phyloP scores from a whole-genome alignment of 2,888 invertebrate genomes.

The Spialia ferax region DNA sequence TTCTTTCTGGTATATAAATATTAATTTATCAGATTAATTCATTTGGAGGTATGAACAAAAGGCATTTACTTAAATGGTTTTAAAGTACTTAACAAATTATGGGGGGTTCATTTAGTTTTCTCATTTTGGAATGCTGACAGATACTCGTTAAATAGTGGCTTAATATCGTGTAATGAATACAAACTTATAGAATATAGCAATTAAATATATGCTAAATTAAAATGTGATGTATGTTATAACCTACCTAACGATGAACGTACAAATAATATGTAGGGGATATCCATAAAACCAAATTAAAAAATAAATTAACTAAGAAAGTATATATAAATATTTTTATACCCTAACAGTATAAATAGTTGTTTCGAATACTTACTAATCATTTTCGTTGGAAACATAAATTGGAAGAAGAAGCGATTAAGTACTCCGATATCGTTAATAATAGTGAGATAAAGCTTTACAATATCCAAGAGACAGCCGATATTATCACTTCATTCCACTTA shows the following conservation, averaged over 20 bases:
- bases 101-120: slow-evolving; percentile 37
- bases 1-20: slow-evolving; percentile 20
- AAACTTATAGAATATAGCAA: slow-evolving; percentile 60
- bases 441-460: slow-evolving; percentile 73
- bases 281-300: slow-evolving; percentile 66
- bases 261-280: slow-evolving; percentile 76
- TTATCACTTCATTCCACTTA: slow-evolving; percentile 72
- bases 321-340: slow-evolving; percentile 80
- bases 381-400: slow-evolving; percentile 56
- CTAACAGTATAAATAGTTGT: slow-evolving; percentile 69
- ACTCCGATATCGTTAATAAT: slow-evolving; percentile 58
- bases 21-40: slow-evolving; percentile 32
- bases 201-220: slow-evolving; percentile 66
- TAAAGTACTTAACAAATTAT: slow-evolving; percentile 61
- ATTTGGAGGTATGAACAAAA: slow-evolving; percentile 42
- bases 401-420: slow-evolving; percentile 43
- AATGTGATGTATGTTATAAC: slow-evolving; percentile 72
- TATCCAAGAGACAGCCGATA: slow-evolving; percentile 63
- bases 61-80: slow-evolving; percentile 55
- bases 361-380: slow-evolving; percentile 74
- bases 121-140: slow-evolving; percentile 34
- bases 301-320: slow-evolving; percentile 61
- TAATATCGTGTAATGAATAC: slow-evolving; percentile 49
- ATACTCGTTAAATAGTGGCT: slow-evolving; percentile 38
- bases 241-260: slow-evolving; percentile 80